phyloP scores from a whole-genome alignment of 2,113 vertebrate genomes.

The Herpetotheres cachinnans region DNA sequence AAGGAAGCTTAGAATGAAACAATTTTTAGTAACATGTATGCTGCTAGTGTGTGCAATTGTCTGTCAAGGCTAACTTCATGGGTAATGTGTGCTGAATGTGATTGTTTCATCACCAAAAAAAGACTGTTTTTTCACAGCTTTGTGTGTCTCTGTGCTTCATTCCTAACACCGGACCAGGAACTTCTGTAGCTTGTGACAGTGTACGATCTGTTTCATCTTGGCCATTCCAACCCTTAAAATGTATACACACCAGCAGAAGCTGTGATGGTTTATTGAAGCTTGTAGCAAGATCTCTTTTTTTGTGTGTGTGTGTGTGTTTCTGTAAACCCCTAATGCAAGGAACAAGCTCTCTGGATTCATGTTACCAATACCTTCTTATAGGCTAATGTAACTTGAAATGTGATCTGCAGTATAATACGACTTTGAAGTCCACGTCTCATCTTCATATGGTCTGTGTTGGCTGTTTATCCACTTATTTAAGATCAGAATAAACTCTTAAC shows the following conservation, averaged over 20 bases:
- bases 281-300: background rate
- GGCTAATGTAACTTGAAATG: background rate
- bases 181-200: background rate
- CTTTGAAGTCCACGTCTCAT: conserved; percentile 14
- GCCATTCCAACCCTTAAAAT: background rate
- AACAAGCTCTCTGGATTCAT: background rate
- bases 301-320: background rate
- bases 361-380: background rate
- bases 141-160: background rate
- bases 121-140: background rate
- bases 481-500: background rate
- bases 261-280: background rate
- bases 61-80: background rate
- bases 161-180: background rate
- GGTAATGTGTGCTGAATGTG: background rate
- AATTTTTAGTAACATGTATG: background rate
- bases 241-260: background rate
- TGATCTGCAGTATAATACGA: background rate
- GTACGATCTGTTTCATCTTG: background rate
- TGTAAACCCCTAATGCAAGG: background rate
- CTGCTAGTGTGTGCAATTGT: background rate
- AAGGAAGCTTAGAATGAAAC: background rate
- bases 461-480: background rate
- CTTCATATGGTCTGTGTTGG: background rate
- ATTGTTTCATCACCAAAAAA: background rate